A percentile compares a stretch with the other conserved stretches of the same genome.
phyloP scores from a whole-genome alignment of 2,888 invertebrate genomes.

The Cephus spinipes region DNA sequence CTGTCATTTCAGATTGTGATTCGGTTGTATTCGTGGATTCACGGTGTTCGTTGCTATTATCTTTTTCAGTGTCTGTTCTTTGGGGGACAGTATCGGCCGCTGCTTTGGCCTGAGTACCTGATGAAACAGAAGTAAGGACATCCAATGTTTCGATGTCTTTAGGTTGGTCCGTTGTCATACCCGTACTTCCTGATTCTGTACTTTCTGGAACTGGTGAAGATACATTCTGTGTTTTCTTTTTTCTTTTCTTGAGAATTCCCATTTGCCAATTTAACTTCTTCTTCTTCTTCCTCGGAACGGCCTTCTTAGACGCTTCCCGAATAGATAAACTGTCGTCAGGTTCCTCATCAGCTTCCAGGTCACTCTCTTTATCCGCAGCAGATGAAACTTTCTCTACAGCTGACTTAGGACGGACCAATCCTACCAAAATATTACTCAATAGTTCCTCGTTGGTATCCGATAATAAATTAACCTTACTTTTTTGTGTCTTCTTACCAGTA shows the following conservation, averaged over 20 bases:
- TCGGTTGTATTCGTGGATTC: not conserved
- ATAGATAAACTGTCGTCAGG: constrained; percentile 7
- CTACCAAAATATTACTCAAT: constrained; percentile 42
- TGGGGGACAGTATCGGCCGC: not conserved
- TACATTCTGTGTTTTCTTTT: constrained; percentile 26
- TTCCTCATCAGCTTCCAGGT: constrained; percentile 40
- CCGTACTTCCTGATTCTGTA: not conserved
- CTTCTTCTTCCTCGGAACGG: constrained; percentile 43
- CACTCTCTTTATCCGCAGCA: constrained; percentile 31
- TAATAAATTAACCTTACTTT: constrained; percentile 17
- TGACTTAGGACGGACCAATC: constrained; percentile 26
- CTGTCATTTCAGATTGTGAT: not conserved
- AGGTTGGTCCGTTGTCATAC: not conserved
- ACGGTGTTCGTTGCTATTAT: not conserved
- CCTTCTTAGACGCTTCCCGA: constrained; percentile 3
- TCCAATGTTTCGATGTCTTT: not conserved
- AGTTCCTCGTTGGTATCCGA: constrained; percentile 42
- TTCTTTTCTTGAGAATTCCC: constrained; percentile 39
- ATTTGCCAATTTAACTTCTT: constrained; percentile 53
- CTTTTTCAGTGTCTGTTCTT: not conserved
- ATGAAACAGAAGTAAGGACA: not conserved
- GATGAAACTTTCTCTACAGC: constrained; percentile 21
- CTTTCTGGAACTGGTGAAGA: not conserved
- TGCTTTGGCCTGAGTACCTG: not conserved
- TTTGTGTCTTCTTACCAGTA: constrained; percentile 23